phyloP scores from a whole-genome alignment of 2,797 vertebrate species.

The Acipenser oxyrinchus region DNA sequence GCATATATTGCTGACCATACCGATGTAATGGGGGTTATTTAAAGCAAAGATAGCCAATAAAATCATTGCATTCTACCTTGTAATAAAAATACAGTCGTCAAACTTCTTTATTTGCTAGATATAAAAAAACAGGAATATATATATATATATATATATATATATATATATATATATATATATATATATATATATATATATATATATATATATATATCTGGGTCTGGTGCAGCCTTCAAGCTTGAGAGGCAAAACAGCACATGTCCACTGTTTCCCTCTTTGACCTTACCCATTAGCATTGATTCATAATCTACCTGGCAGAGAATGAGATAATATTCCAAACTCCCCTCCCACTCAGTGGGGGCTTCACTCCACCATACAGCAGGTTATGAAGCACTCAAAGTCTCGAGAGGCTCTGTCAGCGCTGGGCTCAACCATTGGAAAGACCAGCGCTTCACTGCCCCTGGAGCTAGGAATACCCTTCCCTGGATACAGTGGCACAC shows the following conservation, averaged over 20 bases:
- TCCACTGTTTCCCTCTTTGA: not conserved
- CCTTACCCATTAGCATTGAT: not conserved
- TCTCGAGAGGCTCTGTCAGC: not conserved
- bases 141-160: too few species aligned
- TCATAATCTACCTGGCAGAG: not conserved
- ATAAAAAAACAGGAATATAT: too few species aligned
- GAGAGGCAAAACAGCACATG: too few species aligned
- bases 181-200: too few species aligned
- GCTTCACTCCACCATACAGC: not conserved
- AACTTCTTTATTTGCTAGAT: too few species aligned
- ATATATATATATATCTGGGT: too few species aligned
- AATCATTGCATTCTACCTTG: too few species aligned
- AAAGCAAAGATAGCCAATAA: too few species aligned
- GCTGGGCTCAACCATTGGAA: slow-evolving; percentile 10
- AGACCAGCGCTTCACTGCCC: not conserved
- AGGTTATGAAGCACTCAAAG: not conserved
- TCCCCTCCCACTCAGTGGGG: not conserved
- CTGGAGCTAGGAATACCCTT: not conserved
- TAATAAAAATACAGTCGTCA: too few species aligned
- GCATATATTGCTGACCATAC: not conserved
- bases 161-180: too few species aligned
- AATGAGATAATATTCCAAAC: not conserved
- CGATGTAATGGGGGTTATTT: too few species aligned
- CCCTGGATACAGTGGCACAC: not conserved
- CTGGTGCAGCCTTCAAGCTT: too few species aligned